A percentile compares a stretch with the other conserved stretches of the same genome.
These are phyloP conservation scores for Eriosoma lanigerum DNA, from an alignment of 1,140 invertebrate genomes.

Conservation along the genomic window DNA sequence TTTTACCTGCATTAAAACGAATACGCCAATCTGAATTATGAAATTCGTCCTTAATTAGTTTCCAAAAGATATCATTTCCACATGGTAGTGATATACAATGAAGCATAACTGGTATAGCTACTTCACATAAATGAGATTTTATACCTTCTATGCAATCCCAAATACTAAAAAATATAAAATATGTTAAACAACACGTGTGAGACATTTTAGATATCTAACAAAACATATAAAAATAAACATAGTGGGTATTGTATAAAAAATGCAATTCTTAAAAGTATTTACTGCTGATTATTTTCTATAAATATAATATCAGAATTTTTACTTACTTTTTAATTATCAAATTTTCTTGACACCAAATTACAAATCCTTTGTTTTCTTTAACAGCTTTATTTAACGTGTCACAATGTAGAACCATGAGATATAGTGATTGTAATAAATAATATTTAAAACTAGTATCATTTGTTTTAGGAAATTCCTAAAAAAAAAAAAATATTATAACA, in stretches of 20 bases:
- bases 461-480: slow-evolving; percentile 76
- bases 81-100: slow-evolving; percentile 91
- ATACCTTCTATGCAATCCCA: slow-evolving; percentile 93
- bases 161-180: slow-evolving; percentile 66
- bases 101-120: slow-evolving; percentile 84
- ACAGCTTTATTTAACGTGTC: slow-evolving; percentile 87
- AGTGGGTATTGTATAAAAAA: too few species aligned
- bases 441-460: slow-evolving; percentile 92
- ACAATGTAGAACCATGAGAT: slow-evolving; percentile 88
- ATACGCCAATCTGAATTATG: slow-evolving; percentile 85
- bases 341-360: slow-evolving; percentile 97
- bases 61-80: slow-evolving; percentile 93
- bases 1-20: slow-evolving; percentile 81
- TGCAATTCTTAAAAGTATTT: too few species aligned
- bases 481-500: slow-evolving; percentile 49
- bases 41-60: slow-evolving; percentile 90
- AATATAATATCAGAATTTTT: neutral
- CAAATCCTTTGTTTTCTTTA: slow-evolving; percentile 89
- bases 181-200: too few species aligned
- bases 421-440: slow-evolving; percentile 88
- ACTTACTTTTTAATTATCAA: slow-evolving; percentile 88
- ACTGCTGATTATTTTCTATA: too few species aligned
- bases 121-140: slow-evolving; percentile 88
- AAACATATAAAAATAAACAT: too few species aligned
- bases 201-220: too few species aligned